These are phyloP conservation scores for Lordiphosa stackelbergi DNA, from an alignment of 1,140 invertebrate species.

Conservation along the genomic window DNA sequence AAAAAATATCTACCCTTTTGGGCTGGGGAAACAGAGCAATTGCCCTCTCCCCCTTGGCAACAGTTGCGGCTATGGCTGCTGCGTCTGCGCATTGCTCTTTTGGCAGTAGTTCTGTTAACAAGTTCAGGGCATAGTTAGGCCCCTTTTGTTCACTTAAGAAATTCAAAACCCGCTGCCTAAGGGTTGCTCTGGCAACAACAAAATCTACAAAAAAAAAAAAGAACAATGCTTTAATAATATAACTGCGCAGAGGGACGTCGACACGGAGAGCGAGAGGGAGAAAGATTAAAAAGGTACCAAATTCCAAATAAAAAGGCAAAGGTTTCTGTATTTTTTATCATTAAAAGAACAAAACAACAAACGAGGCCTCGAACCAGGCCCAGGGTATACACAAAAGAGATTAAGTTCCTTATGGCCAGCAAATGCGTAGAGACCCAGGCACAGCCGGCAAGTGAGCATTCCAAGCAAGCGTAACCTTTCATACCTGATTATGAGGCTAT, in stretches of 20 bases:
- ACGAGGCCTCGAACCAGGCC: slow-evolving; percentile 14
- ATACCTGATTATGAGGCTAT: slow-evolving; percentile 64
- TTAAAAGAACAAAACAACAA: slow-evolving; percentile 70
- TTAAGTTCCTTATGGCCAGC: slow-evolving; percentile 64
- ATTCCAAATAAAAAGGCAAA: slow-evolving; percentile 74
- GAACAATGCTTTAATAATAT: slow-evolving; percentile 70
- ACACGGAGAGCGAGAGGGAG: slow-evolving; percentile 6
- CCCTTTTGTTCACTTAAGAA: slow-evolving; percentile 60
- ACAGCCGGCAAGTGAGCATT: slow-evolving; percentile 64
- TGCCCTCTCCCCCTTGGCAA: slow-evolving; percentile 30
- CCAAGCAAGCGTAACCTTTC: slow-evolving; percentile 72
- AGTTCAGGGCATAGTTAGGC: slow-evolving; percentile 4
- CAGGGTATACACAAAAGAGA: slow-evolving; percentile 60
- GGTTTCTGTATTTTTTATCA: slow-evolving; percentile 68
- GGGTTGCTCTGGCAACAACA: slow-evolving; percentile 42
- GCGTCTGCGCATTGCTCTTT: slow-evolving; percentile 63
- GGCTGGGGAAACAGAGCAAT: slow-evolving; percentile 15
- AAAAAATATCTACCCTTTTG: not conserved
- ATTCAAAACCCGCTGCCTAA: slow-evolving; percentile 60
- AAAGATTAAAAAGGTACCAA: slow-evolving; percentile 73
- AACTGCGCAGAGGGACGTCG: slow-evolving; percentile 37
- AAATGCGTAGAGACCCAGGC: slow-evolving; percentile 47
- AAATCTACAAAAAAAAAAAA: slow-evolving; percentile 33
- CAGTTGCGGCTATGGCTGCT: slow-evolving; percentile 57
- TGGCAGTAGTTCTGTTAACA: slow-evolving; percentile 45